Conservation (phyloP, 2,797 vertebrate species). For the Urophycis tenuis region DNA sequence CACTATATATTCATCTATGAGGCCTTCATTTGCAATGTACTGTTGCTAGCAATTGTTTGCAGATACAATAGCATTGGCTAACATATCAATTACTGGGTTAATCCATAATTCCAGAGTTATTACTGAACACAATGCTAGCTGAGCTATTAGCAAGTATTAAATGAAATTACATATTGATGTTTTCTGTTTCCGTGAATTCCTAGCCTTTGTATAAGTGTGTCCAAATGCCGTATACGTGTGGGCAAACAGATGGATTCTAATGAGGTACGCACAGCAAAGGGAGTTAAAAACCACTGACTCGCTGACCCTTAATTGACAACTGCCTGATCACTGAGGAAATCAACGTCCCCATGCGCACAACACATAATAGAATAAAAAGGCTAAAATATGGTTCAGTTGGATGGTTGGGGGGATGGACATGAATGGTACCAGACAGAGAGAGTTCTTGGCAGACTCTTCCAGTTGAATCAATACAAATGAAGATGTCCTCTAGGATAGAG, state of each 20-base stretch:
- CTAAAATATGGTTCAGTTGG: background rate
- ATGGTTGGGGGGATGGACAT: constrained; percentile 7
- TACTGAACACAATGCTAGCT: background rate
- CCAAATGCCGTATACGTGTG: background rate
- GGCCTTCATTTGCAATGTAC: background rate
- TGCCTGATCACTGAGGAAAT: background rate
- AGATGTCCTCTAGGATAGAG: constrained; percentile 51
- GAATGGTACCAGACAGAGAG: constrained; percentile 27
- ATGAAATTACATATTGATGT: background rate
- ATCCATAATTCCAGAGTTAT: background rate
- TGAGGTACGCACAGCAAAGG: background rate
- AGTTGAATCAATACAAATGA: constrained; percentile 57
- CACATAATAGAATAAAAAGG: background rate
- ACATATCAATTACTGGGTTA: background rate
- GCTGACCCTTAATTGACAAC: background rate
- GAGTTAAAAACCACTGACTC: background rate
- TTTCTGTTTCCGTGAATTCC: too few species aligned
- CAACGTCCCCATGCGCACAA: background rate
- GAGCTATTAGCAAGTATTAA: background rate
- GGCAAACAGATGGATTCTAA: background rate
- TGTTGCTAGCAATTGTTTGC: background rate
- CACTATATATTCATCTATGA: background rate
- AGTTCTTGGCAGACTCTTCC: constrained; percentile 28
- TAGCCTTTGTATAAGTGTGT: background rate
- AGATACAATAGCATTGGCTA: background rate